Evolutionary conservation across 2,797 vertebrate species (phyloP), one percentile per base, ranked within the genome.

Genomic region (Centroberyx gerrardi): DNA sequence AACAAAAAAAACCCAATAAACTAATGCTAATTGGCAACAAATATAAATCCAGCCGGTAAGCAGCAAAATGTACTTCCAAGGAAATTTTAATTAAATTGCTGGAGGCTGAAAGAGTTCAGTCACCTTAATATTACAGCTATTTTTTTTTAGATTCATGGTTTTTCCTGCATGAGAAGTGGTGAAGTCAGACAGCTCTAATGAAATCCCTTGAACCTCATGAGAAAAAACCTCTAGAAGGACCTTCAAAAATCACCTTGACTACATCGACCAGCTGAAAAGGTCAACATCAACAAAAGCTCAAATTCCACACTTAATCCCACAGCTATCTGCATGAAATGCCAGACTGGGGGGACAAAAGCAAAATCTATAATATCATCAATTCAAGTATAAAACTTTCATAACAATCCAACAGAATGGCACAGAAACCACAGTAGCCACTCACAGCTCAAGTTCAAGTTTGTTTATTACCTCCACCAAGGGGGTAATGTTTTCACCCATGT

Each of bases 211-310:
- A 42, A 65, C 27, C 2, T 52, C 42, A n/a, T 36, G 22, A 62
- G 48, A 18, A 42, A 0, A 60, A 28, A 12, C 14, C 36, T 55
- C 42, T 13, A 1, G 7, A 68, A 62, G 80, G 46, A 67, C 77
- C 54, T 80, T 72, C 38, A 72, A 3, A 74, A 72, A 8, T 18
- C 27, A 31, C 18, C 8, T 5, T 38, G 22, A 58, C 49, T 51
- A 42, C 59, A 68, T 72, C 51, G 60, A 61, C 54, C 13, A 60
- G 9, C 10, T 60, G 48, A 56, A 74, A 81, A 78, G 66, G 49
- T 28, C 72, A 76, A 61, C n/a, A 56, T 46, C 44, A 15, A 5
- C 44, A 46, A 15, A 46, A 15, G 2, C 51, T 76, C 12, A 48
- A 53, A 62, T 52, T 62, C 40, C 74, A 22, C 64, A 62, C 31